A percentile compares a stretch with the other conserved stretches of the same genome.
Evolutionary conservation across 2,113 vertebrate genomes (phyloP).

Genomic region (Serilophus lunatus): DNA sequence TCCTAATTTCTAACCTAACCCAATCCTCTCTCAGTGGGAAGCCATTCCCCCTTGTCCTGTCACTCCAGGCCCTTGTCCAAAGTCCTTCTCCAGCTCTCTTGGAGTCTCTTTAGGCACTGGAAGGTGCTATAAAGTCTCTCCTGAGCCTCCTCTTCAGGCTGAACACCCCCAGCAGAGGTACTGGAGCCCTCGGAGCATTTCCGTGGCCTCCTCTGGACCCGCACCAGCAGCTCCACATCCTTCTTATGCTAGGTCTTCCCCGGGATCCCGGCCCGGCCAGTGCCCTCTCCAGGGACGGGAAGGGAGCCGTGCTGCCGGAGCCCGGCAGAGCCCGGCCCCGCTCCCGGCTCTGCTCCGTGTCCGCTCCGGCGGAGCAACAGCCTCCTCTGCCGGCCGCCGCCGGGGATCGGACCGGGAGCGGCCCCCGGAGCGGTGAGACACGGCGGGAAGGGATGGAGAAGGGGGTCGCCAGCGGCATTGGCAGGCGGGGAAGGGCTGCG

Average conservation of each 20-base stretch:
- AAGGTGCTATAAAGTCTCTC: neutral
- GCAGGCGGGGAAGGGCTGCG: neutral
- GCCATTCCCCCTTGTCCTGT: neutral
- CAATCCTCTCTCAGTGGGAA: neutral
- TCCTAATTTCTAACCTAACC: neutral
- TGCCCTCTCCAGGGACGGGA: neutral
- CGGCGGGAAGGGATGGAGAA: neutral
- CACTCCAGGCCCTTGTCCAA: neutral
- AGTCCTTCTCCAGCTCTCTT: neutral
- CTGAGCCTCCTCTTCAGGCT: neutral
- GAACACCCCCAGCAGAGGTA: neutral
- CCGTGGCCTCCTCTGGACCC: neutral
- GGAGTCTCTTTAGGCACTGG: neutral
- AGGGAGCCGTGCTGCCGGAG: neutral
- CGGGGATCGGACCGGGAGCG: neutral
- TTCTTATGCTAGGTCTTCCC: too few species aligned
- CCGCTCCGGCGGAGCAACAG: neutral
- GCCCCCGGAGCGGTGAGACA: neutral
- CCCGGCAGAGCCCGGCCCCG: neutral
- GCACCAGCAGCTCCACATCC: neutral
- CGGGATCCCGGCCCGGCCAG: neutral
- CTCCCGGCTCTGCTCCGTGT: neutral
- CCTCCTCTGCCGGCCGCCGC: constrained; percentile 23
- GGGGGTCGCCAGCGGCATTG: neutral
- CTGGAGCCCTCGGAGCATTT: neutral